Conservation (phyloP, 2,797 vertebrate genomes). For the Hybognathus amarus region DNA sequence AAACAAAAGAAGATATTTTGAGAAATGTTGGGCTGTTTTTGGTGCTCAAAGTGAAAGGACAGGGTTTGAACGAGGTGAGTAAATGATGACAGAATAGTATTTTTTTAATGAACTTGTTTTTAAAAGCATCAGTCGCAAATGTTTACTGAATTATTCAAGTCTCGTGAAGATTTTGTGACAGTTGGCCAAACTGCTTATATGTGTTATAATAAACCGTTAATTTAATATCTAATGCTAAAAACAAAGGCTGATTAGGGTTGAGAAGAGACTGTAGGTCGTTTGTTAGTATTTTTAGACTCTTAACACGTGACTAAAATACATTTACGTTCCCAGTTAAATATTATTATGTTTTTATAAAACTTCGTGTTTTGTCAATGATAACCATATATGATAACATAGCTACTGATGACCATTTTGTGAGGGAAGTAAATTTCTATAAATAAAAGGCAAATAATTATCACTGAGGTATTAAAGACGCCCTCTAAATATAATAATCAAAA, state of each 20-base stretch:
- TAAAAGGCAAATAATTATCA: neutral
- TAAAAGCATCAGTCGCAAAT: no score
- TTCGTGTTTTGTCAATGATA: neutral
- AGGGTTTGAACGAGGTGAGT: neutral
- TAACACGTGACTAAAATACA: neutral
- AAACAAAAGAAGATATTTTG: neutral
- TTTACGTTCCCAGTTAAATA: no score
- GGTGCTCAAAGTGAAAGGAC: neutral
- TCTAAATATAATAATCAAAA: neutral
- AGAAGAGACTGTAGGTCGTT: neutral
- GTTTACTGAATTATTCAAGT: neutral
- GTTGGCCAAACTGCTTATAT: neutral
- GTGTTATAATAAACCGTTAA: neutral
- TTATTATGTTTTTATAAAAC: neutral
- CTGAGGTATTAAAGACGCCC: neutral
- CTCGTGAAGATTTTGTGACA: neutral
- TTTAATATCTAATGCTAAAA: neutral
- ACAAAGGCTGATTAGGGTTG: neutral
- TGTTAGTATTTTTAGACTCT: neutral
- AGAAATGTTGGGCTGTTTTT: no score
- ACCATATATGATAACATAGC: no score
- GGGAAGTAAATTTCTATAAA: neutral
- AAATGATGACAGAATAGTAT: neutral
- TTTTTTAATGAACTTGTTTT: neutral
- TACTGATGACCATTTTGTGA: neutral